Evolutionary conservation across 2,888 invertebrate genomes (phyloP), one percentile per base, ranked within the genome.

Genomic region (Hydrotaea diabolus): DNA sequence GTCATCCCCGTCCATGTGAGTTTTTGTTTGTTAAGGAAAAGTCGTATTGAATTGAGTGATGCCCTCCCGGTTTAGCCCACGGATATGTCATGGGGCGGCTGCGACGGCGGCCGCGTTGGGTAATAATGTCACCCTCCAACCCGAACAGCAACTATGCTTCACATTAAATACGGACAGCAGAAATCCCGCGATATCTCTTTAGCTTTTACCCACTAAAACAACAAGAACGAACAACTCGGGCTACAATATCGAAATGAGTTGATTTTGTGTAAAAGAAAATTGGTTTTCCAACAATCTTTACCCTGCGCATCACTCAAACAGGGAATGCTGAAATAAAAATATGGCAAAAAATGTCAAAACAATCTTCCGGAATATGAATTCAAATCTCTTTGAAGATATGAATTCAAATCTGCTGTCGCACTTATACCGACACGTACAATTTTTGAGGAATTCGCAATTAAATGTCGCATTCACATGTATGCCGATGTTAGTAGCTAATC

Each of bases 121-220:
- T 77, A 77, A 77, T 79, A 79, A 76, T 85, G 81, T 82, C 79
- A 84, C 3, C 31, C 31, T 62, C 73, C 84, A 84, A 78, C 57
- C 21, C 39, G 43, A 66, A 69, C n/a, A n/a, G n/a, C 31, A 4
- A 31, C 7, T 39, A 71, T 78, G 80, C 72, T 36, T 75, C 79
- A 74, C 82, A 82, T 85, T 85, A 82, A 85, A 82, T 85, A 77
- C 79, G 81, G 76, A 55, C 39, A 73, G 46, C 31, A 31, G 23
- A 23, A 11, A 59, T 59, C 11, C 23, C 11, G 23, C 62, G 55
- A 15, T 15, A 77, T 26, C 46, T 39, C 39, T 82, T 79, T 82
- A 4, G 49, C n/a, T 62, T 62, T 62, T 62, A 62, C 62, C 15
- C 2, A 31, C 26, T 36, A 79, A 59, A 46, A 21, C n/a, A 62